Evolutionary conservation across 2,888 invertebrate genomes (phyloP), one percentile per base, ranked within the genome.

Genomic region (Heliconius erato): DNA sequence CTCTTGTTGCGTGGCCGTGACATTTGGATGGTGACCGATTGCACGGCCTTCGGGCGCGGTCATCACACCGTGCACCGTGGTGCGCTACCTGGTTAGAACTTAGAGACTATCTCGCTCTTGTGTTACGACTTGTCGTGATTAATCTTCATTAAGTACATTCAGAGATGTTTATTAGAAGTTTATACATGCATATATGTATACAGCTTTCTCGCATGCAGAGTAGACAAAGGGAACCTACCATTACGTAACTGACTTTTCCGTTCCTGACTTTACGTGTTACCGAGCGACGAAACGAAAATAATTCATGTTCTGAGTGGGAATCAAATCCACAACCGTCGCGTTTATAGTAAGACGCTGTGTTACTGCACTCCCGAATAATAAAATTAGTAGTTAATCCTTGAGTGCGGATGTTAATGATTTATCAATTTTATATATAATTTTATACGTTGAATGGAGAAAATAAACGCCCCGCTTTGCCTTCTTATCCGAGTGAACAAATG

Each of bases 11-110:
- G 93, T 91, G 95, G 87, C 95, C 95, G 89, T 96, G 95, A 96
- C 95, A 96, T 96, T 96, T 96, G 92, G 89, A 92, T 94, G 92
- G 92, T 95, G 95, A 95, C 95, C 95, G 95, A 96, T 95, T 95
- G 95, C 89, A 88, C 93, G 95, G 94, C 95, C 95, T 96, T 95
- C 95, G 91, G 88, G 88, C 90, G 93, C 95, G 95, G 95, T 96
- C 95, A 94, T 92, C 95, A 94, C 95, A 92, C 94, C 91, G 91
- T 90, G 91, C n/a, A n/a, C 63, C n/a, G 89, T 89, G 89, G 92
- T 90, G 91, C 90, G 88, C 89, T 90, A 92, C 93, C 90, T 91
- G 91, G 26, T 74, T 35, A 32, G 63, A 54, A 54, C 63, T 63
- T 12, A 12, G 26, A 67, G 16, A 28, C 67, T 67, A 2, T 67